Conservation (phyloP, 2,888 invertebrate genomes). For the Xiphydria camelus region DNA sequence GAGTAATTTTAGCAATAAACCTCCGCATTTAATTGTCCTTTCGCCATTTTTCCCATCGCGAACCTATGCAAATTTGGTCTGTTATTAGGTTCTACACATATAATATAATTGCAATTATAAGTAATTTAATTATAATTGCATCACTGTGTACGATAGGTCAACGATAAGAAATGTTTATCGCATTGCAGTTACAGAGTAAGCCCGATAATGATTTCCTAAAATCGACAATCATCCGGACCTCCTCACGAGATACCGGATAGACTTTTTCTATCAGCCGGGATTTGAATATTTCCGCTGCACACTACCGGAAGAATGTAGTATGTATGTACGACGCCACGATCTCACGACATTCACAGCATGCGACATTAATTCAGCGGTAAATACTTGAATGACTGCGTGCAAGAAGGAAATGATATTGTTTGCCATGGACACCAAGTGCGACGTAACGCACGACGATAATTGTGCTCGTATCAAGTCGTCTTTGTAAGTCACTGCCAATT, state of each 20-base stretch:
- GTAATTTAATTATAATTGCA: too few species aligned
- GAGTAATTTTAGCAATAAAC: conserved; percentile 42
- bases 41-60: conserved; percentile 29
- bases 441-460: conserved; percentile 21
- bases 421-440: conserved; percentile 30
- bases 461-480: conserved; percentile 24
- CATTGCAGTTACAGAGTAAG: too few species aligned
- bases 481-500: conserved; percentile 31
- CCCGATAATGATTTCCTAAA: not conserved
- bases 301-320: too few species aligned
- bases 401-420: conserved; percentile 26
- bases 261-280: too few species aligned
- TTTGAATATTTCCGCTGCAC: too few species aligned
- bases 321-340: too few species aligned
- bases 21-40: conserved; percentile 33
- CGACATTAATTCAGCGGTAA: too few species aligned
- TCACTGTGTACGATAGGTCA: too few species aligned
- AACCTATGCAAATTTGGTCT: conserved; percentile 24
- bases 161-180: too few species aligned
- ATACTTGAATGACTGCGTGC: conserved; percentile 24
- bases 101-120: conserved; percentile 11
- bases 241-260: too few species aligned
- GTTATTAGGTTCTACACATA: conserved; percentile 5
- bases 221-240: not conserved
- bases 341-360: too few species aligned